Conservation (phyloP, 2,113 vertebrate species). For the Sebastes schlegelii region DNA sequence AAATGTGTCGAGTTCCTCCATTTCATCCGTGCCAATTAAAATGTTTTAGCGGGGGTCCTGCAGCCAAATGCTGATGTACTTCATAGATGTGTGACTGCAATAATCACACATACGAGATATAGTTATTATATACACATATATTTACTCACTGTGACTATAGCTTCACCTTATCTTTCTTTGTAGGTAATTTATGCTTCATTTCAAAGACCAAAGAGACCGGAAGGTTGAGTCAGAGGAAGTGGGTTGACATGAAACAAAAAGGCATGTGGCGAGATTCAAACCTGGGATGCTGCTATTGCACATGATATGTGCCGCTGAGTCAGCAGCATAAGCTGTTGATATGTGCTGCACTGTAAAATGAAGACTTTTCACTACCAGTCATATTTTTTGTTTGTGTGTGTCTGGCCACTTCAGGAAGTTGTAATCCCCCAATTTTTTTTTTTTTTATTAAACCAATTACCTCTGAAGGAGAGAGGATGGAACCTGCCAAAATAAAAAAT, state of each 20-base stretch:
- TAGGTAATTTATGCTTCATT: neutral
- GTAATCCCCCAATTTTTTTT: neutral
- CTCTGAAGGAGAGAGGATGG: neutral
- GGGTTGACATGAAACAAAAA: neutral
- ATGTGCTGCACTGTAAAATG: neutral
- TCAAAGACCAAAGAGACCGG: neutral
- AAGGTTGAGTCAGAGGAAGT: neutral
- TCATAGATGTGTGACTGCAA: neutral
- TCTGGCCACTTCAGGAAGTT: neutral
- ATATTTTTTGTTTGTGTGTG: too few relatives aligned
- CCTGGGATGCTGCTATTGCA: neutral
- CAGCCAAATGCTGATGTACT: slow-evolving; percentile 25
- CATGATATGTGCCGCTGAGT: neutral
- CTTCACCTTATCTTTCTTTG: neutral
- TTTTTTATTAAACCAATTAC: neutral
- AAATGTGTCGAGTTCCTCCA: slow-evolving; percentile 1
- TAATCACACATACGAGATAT: neutral
- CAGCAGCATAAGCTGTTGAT: neutral
- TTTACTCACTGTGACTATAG: neutral
- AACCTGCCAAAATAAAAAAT: too few relatives aligned
- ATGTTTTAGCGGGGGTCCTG: slow-evolving; percentile 16
- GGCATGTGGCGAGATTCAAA: neutral
- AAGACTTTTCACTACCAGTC: too few relatives aligned
- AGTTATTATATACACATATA: neutral
- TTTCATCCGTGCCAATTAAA: slow-evolving; percentile 31